Conservation (phyloP, 2,797 vertebrate species). For the Lycodopsis pacificus region DNA sequence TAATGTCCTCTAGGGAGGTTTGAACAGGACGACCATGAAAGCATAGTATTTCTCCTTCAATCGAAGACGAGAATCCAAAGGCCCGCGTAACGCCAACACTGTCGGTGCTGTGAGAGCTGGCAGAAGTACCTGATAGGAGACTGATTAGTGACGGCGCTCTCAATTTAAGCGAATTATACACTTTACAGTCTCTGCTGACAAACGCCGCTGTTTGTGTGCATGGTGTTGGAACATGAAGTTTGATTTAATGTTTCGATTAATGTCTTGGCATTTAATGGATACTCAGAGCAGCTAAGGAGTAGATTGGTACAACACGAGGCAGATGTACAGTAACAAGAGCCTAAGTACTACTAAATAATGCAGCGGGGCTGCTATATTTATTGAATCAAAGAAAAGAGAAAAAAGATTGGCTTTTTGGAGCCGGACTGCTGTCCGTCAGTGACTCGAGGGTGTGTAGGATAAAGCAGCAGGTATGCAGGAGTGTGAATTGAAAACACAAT, state of each 20-base stretch:
- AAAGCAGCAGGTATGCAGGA: neutral
- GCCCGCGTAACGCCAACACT: neutral
- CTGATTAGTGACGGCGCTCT: constrained; percentile 33
- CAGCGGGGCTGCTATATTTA: neutral
- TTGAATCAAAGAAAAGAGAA: neutral
- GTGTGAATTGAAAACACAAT: constrained; percentile 30
- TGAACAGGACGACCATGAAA: neutral
- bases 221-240: constrained; percentile 18
- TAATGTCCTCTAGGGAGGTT: neutral
- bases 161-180: constrained; percentile 51
- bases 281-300: neutral
- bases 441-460: constrained; percentile 8
- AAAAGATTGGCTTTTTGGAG: neutral
- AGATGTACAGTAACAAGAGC: neutral
- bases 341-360: neutral
- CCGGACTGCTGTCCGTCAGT: neutral
- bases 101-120: neutral
- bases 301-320: neutral
- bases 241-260: constrained; percentile 48
- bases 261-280: constrained; percentile 19
- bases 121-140: constrained; percentile 31
- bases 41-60: neutral
- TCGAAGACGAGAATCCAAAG: constrained; percentile 3
- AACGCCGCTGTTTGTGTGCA: constrained; percentile 4
- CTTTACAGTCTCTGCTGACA: constrained; percentile 38